Percentiles rank a stretch among this genome's conserved stretches.
These are phyloP conservation scores for Protomyctophum bolini DNA, from an alignment of 2,113 vertebrate species.

Conservation along the genomic window DNA sequence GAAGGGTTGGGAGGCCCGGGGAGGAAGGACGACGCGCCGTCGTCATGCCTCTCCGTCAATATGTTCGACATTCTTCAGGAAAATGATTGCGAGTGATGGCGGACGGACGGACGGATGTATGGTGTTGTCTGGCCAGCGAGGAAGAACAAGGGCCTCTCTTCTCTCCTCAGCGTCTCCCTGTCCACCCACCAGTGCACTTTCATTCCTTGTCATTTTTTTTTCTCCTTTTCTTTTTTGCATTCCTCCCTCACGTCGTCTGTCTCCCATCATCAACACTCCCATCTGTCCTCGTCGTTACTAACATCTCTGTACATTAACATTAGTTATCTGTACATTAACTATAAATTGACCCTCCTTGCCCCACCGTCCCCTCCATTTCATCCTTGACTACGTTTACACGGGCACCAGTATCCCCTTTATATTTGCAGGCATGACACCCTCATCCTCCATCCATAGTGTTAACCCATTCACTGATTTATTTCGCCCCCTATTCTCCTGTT, in stretches of 20 bases:
- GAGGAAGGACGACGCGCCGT: slow-evolving; percentile 43
- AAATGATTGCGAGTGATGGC: slow-evolving; percentile 81
- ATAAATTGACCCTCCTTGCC: background rate
- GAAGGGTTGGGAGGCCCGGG: slow-evolving; percentile 51
- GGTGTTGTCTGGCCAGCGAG: background rate
- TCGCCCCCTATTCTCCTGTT: too few relatives aligned
- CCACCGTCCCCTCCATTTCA: slow-evolving; percentile 41
- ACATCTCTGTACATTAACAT: slow-evolving; percentile 23
- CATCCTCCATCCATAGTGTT: too few relatives aligned
- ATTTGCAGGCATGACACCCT: too few relatives aligned
- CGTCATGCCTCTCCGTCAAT: slow-evolving; percentile 75
- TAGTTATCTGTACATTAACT: slow-evolving; percentile 17
- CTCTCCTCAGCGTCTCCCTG: slow-evolving; percentile 16
- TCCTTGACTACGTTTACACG: background rate
- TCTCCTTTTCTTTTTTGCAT: slow-evolving; percentile 23
- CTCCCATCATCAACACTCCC: background rate
- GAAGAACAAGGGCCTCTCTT: slow-evolving; percentile 27
- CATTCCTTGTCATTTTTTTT: slow-evolving; percentile 18
- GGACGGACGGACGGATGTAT: slow-evolving; percentile 9
- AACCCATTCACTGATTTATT: too few relatives aligned
- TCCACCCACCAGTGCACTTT: slow-evolving; percentile 15
- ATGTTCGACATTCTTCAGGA: slow-evolving; percentile 85
- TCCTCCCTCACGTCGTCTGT: slow-evolving; percentile 27
- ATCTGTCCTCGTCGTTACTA: slow-evolving; percentile 12
- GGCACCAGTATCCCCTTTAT: too few relatives aligned